Evolutionary conservation across 2,797 vertebrate genomes (phyloP), one percentile per base, ranked within the genome.

Genomic region (Phyllotis vaccarum): DNA sequence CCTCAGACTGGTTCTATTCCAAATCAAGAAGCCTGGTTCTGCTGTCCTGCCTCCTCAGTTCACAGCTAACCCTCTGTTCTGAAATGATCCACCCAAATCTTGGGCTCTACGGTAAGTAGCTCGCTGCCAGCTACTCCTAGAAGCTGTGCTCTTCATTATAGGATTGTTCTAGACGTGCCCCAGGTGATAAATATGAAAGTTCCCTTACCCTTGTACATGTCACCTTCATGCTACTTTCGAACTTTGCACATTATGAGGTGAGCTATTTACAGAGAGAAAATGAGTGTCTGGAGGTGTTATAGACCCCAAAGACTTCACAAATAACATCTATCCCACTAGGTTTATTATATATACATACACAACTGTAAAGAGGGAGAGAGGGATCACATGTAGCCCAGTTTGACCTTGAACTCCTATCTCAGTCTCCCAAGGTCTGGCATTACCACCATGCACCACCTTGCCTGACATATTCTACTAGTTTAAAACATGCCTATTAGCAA

Each of bases 291-390:
- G 2, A 49, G 43, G n/a, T 29, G 34, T 86, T 70, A 49, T 3
- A 72, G 40, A 87, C 24, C 43, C 58, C 29, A 31, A 83, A 89
- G 76, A 83, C 64, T 94, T 92, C 68, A 76, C 54, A 88, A 58
- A 37, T 80, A 22, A 66, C 40, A 31, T 72, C 54, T 80, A 40
- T 56, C 49, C 4, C 9, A 86, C 37, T 46, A 21, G 11, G 76
- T 74, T 62, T 62, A 85, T 86, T 56, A 54, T 37, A 72, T 40
- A 70, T 37, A 29, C 46, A 40, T 29, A 54, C 5, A 70, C 13
- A 86, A 6, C 43, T 12, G 10, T 49, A 37, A 27, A 54, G 43
- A 86, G 27, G 29, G 66, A 37, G 49, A 21, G 2, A 40, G n/a
- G 2, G 49, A 68, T 72, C 52, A 40, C 27, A 40, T 43, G 52